Evolutionary conservation across 37 sponge, comb jelly and placozoan species (phyloP).

Genomic region (Diacarnus erythraeanus): DNA sequence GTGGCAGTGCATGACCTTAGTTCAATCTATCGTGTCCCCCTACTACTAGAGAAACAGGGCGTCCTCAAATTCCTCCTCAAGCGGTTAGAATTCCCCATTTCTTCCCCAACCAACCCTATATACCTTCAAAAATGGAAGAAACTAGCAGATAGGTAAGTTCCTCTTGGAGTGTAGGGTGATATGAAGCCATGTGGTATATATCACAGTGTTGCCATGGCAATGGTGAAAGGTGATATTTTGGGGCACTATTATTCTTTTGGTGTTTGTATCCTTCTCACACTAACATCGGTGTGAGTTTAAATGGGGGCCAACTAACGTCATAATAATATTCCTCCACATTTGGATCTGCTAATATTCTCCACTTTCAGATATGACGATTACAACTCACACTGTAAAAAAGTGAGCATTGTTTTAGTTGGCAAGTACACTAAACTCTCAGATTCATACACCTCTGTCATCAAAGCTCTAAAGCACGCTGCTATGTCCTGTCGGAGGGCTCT

Average conservation of each 20-base stretch:
- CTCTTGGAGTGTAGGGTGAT: no score
- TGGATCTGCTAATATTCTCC: no score
- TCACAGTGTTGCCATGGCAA: no score
- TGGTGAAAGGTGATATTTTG: no score
- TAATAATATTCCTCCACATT: no score
- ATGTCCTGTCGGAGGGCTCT: conserved; percentile 48
- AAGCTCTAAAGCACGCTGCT: conserved; percentile 90
- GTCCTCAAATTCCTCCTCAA: conserved; percentile 65
- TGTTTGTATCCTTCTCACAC: no score
- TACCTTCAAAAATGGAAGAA: conserved; percentile 74
- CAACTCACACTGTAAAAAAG: conserved; percentile 41
- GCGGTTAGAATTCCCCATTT: conserved; percentile 59
- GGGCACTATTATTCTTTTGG: no score
- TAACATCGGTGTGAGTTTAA: no score
- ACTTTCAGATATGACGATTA: conserved; percentile 29
- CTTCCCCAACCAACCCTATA: background rate
- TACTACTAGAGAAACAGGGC: conserved; percentile 69
- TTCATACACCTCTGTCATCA: conserved; percentile 87
- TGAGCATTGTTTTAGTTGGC: conserved; percentile 91
- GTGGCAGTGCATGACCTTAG: conserved; percentile 77
- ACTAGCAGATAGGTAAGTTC: conserved; percentile 70
- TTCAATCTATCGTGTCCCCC: conserved; percentile 90
- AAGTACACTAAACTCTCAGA: conserved; percentile 91
- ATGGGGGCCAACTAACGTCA: no score
- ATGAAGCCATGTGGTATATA: no score